Conservation (phyloP, 2,797 vertebrate genomes). For the Cuniculus paca region DNA sequence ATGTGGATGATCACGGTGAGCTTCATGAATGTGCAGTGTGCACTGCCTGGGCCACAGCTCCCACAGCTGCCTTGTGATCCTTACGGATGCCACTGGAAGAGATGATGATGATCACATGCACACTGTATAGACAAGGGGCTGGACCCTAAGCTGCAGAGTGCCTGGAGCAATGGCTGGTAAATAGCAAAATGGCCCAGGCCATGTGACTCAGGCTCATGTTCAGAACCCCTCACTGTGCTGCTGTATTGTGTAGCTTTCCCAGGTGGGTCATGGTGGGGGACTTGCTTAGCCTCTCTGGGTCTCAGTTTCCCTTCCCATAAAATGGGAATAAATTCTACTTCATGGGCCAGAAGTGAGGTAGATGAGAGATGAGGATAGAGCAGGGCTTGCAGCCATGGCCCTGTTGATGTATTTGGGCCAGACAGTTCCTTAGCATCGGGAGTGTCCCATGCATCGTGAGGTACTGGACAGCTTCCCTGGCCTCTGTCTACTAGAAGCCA, state of each 20-base stretch:
- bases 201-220: neutral
- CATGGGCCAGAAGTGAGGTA: neutral
- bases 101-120: neutral
- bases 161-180: too few relatives aligned
- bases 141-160: neutral
- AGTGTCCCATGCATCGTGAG: neutral
- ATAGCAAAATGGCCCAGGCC: neutral
- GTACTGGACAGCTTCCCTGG: too few relatives aligned
- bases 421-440: accelerated
- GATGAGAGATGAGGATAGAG: neutral
- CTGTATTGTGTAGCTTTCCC: neutral
- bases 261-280: neutral
- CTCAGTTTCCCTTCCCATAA: neutral
- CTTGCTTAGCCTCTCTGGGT: neutral
- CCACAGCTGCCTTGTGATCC: neutral
- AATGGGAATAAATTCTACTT: neutral
- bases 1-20: too few relatives aligned
- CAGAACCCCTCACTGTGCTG: neutral
- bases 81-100: neutral
- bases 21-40: neutral
- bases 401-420: accelerated
- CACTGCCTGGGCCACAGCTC: neutral
- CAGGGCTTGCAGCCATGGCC: accelerated
- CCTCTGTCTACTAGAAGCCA: neutral
- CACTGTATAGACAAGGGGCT: too few relatives aligned